Evolutionary conservation across 2,113 vertebrate species (phyloP).

Genomic region (Proteles cristata): DNA sequence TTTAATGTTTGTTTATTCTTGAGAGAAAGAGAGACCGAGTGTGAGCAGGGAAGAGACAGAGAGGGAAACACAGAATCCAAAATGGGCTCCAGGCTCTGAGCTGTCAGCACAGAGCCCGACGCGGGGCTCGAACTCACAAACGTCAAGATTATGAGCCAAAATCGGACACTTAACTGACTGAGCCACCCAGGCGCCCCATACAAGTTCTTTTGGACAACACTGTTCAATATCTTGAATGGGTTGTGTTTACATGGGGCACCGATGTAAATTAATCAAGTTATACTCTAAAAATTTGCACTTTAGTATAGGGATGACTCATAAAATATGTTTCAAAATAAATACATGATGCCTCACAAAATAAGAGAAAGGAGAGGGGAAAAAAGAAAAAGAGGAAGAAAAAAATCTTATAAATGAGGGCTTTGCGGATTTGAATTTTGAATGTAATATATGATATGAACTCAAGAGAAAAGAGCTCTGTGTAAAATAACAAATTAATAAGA

Average conservation of each 20-base stretch:
- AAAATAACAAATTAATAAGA: constrained; percentile 41
- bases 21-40: too few relatives aligned
- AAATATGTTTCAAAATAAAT: constrained; percentile 27
- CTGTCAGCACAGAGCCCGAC: too few relatives aligned
- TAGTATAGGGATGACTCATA: not conserved
- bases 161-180: too few relatives aligned
- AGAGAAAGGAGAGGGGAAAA: not conserved
- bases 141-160: too few relatives aligned
- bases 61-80: too few relatives aligned
- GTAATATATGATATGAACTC: not conserved
- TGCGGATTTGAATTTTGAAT: constrained; percentile 44
- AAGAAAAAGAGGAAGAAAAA: not conserved
- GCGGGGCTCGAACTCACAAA: too few relatives aligned
- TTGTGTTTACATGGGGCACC: not conserved
- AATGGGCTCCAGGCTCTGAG: too few relatives aligned
- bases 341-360: not conserved
- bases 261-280: not conserved
- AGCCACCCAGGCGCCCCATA: too few relatives aligned
- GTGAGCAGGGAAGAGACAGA: too few relatives aligned
- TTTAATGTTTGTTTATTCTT: too few relatives aligned
- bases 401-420: not conserved
- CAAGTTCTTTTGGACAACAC: not conserved
- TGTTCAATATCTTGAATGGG: not conserved
- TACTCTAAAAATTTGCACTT: not conserved
- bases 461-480: not conserved